Percentiles rank a stretch among this genome's conserved stretches.
phyloP scores from a whole-genome alignment of 2,797 vertebrate genomes.

The Menidia menidia region DNA sequence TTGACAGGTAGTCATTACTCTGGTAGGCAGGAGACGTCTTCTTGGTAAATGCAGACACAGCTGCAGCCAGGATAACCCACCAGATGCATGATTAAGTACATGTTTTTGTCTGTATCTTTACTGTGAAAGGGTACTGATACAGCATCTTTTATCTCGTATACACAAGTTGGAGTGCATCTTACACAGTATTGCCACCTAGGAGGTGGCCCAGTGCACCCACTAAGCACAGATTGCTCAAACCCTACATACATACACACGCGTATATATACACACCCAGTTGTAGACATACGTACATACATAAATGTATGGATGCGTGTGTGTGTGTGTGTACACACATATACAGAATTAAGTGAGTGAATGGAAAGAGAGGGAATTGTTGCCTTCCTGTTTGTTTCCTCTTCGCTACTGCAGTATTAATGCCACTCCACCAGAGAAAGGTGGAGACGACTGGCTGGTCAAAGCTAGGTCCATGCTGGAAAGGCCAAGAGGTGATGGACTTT shows the following conservation, averaged over 20 bases:
- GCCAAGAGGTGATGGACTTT: slow-evolving; percentile 81
- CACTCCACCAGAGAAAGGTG: slow-evolving; percentile 75
- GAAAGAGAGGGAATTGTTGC: slow-evolving; percentile 72
- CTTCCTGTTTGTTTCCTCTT: slow-evolving; percentile 79
- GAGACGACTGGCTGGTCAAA: slow-evolving; percentile 69
- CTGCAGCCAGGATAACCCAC: slow-evolving; percentile 52
- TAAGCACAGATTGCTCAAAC: slow-evolving; percentile 70
- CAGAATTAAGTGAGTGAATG: slow-evolving; percentile 53
- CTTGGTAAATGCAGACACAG: slow-evolving; percentile 53
- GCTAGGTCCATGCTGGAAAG: slow-evolving; percentile 76
- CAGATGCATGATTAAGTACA: slow-evolving; percentile 73
- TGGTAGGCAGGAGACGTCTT: slow-evolving; percentile 54
- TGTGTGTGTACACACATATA: slow-evolving; percentile 12
- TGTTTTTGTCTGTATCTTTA: slow-evolving; percentile 56
- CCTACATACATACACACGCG: slow-evolving; percentile 54
- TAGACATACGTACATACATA: too few species aligned
- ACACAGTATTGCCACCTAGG: slow-evolving; percentile 56
- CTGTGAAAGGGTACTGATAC: slow-evolving; percentile 31
- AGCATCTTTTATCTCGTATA: slow-evolving; percentile 37
- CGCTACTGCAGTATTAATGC: slow-evolving; percentile 83
- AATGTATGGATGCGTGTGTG: background rate
- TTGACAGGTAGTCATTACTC: slow-evolving; percentile 54
- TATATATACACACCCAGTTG: slow-evolving; percentile 4
- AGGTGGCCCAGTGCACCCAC: slow-evolving; percentile 72
- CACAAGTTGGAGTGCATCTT: slow-evolving; percentile 63